Evolutionary conservation across 2,797 vertebrate genomes (phyloP).

Genomic region (Enteromius mattozi): DNA sequence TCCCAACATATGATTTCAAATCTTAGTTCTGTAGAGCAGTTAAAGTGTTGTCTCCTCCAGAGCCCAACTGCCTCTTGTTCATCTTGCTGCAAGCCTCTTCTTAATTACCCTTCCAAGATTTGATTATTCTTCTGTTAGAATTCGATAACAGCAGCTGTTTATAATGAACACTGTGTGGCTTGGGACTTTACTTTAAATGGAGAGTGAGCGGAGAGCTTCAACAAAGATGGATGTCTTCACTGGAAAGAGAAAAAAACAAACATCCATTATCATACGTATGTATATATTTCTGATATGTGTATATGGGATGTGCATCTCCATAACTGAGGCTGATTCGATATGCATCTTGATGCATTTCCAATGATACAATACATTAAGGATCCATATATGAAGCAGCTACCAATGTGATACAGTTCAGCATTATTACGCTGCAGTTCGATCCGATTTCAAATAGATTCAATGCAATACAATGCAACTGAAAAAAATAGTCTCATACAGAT

Average conservation of each 20-base stretch:
- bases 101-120: slow-evolving; percentile 51
- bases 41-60: slow-evolving; percentile 41
- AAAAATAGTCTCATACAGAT: too few species aligned
- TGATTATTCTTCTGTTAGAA: slow-evolving; percentile 40
- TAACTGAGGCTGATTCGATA: neutral
- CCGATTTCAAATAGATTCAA: too few species aligned
- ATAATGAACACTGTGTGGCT: slow-evolving; percentile 20
- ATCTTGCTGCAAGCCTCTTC: slow-evolving; percentile 5
- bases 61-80: slow-evolving; percentile 10
- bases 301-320: slow-evolving; percentile 1
- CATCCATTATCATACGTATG: too few species aligned
- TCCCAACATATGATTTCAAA: slow-evolving; percentile 16
- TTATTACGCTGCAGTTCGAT: too few species aligned
- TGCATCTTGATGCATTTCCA: neutral
- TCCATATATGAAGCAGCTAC: too few species aligned
- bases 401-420: too few species aligned
- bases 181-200: slow-evolving; percentile 17
- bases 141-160: slow-evolving; percentile 44
- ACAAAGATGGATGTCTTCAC: neutral
- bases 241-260: neutral
- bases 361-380: neutral
- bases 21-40: neutral
- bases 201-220: neutral
- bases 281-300: neutral
- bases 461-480: too few species aligned